These are phyloP conservation scores for Geotrupes spiniger DNA, from an alignment of 2,888 invertebrate genomes.

Conservation along the genomic window DNA sequence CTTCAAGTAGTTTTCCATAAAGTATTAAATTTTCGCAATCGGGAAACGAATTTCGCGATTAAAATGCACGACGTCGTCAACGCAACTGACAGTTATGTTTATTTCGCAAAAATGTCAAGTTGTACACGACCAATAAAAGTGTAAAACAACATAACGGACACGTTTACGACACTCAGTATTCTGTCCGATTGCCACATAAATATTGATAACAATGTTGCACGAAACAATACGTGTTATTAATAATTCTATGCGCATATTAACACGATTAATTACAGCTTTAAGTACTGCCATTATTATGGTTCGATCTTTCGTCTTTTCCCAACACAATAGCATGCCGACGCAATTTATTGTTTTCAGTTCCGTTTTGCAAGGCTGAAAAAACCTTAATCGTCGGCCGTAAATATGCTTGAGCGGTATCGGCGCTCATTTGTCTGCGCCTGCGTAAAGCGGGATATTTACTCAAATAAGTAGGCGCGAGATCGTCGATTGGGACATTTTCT, in stretches of 20 bases:
- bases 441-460: slow-evolving; percentile 4
- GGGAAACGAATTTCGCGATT: too few species aligned
- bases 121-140: too few species aligned
- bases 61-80: too few species aligned
- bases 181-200: slow-evolving; percentile 3
- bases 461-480: slow-evolving; percentile 9
- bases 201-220: slow-evolving; percentile 6
- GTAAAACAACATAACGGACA: too few species aligned
- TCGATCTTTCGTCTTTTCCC: slow-evolving; percentile 10
- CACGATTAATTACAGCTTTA: slow-evolving; percentile 12
- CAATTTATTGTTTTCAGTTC: slow-evolving; percentile 19
- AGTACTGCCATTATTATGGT: slow-evolving; percentile 7
- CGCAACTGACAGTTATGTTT: too few species aligned
- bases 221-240: slow-evolving; percentile 18
- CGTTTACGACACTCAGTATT: background rate
- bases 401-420: slow-evolving; percentile 15
- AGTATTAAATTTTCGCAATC: too few species aligned
- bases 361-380: slow-evolving; percentile 20
- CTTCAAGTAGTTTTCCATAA: too few species aligned
- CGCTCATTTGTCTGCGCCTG: slow-evolving; percentile 14
- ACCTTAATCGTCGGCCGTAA: slow-evolving; percentile 17
- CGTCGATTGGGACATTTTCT: slow-evolving; percentile 14
- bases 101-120: too few species aligned
- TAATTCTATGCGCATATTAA: slow-evolving; percentile 17
- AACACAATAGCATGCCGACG: slow-evolving; percentile 12